These are phyloP conservation scores for Euborellia annulipes DNA, from an alignment of 1,140 invertebrate species.

Conservation along the genomic window DNA sequence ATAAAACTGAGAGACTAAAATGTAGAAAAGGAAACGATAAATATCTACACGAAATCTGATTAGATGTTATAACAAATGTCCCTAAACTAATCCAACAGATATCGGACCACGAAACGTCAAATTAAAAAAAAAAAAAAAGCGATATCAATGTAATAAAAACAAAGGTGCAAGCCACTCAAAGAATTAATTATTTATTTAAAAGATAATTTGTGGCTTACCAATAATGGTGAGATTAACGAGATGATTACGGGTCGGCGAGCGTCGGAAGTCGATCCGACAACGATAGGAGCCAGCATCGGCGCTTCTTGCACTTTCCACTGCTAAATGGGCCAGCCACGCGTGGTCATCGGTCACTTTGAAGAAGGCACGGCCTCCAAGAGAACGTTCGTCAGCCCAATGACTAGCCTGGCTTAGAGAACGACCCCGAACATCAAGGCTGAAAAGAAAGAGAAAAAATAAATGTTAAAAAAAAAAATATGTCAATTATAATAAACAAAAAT, in stretches of 20 bases:
- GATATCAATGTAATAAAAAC: too few relatives aligned
- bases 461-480: too few relatives aligned
- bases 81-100: too few relatives aligned
- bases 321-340: conserved; percentile 41
- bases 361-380: conserved; percentile 41
- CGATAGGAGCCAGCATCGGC: conserved; percentile 66
- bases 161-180: too few relatives aligned
- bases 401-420: conserved; percentile 39
- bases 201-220: conserved; percentile 63
- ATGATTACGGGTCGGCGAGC: conserved; percentile 70
- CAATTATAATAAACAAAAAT: too few relatives aligned
- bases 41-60: too few relatives aligned
- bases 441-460: conserved; percentile 21
- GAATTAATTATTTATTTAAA: too few relatives aligned
- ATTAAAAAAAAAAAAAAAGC: too few relatives aligned
- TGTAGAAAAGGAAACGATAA: too few relatives aligned
- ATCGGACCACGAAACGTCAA: too few relatives aligned
- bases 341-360: conserved; percentile 35
- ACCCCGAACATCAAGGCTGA: conserved; percentile 50
- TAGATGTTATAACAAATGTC: too few relatives aligned
- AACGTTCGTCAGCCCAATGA: conserved; percentile 47
- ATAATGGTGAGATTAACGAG: conserved; percentile 76
- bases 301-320: conserved; percentile 44
- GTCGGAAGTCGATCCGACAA: conserved; percentile 76
- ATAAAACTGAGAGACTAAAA: too few relatives aligned